Evolutionary conservation across 2,797 vertebrate genomes (phyloP), one percentile per base, ranked within the genome.

Genomic region (Sardinella longiceps): DNA sequence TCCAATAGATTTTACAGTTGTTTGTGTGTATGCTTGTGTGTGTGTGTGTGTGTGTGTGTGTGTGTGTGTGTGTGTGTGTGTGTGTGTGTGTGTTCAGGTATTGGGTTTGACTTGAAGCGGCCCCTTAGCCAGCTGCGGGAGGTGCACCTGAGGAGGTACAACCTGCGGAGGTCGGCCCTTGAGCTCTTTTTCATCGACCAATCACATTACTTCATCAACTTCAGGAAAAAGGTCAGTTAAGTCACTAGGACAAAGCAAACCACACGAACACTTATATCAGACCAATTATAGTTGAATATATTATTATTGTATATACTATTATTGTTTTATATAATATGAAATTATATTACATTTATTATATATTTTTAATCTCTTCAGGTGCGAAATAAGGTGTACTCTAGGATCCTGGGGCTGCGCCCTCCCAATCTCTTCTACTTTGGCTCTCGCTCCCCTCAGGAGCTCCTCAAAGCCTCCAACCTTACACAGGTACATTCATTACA

Each of bases 151-250:
- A 96, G 98, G 82, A 97, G 98, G 37, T 99, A 98, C 93, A 99
- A 99, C 95, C 95, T 99, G 88, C 96, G 98, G 11, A 95, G 98
- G 0, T 99, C 98, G 0, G 98, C 98, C 0, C 94, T 99, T 4
- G 98, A 99, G 91, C 95, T 99, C 39, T 99, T 99, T 95, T 99
- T 99, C 93, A 98, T 98, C 0, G 98, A 99, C 90, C 98, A 99
- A 90, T 94, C 98, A 88, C 98, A 99, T 92, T 99, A 98, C 93
- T 99, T 99, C 91, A 96, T 99, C 95, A 99, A 99, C 93, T 99
- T 99, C 93, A 97, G 89, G 0, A 96, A 97, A 88, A 97, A 97
- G 96, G 97, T 93, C 80, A 66, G 83, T 9, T 39, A 9, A 66
- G 5, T 45, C 10, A 5, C 58, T 20, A 28, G n/a, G 25, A 63